Percentiles rank a stretch among this genome's conserved stretches.
Conservation (phyloP, 2,888 invertebrate genomes). For the Trilocha varians region DNA sequence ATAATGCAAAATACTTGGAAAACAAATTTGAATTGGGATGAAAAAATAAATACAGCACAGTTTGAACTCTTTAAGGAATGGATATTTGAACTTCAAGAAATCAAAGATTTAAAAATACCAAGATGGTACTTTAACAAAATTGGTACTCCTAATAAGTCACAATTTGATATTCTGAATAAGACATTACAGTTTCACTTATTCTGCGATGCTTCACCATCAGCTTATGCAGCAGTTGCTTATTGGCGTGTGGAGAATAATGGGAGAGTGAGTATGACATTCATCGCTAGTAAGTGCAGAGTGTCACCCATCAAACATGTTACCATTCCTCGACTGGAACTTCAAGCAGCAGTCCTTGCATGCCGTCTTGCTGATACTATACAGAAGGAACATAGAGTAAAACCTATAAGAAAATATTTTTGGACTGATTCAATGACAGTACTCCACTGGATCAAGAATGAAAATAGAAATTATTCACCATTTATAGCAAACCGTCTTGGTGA, state of each 20-base stretch:
- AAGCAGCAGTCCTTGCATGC: conserved; percentile 9
- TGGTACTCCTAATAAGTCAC: no score
- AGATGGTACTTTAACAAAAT: no score
- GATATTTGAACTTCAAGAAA: conserved; percentile 6
- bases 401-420: conserved; percentile 6
- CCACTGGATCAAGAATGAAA: conserved; percentile 17
- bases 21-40: conserved; percentile 12
- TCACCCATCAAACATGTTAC: conserved; percentile 8
- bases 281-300: conserved; percentile 7
- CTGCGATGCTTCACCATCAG: conserved; percentile 6
- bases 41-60: conserved; percentile 2
- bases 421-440: no score
- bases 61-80: conserved; percentile 6
- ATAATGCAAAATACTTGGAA: conserved; percentile 16
- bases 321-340: conserved; percentile 11
- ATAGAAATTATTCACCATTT: conserved; percentile 16
- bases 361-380: conserved; percentile 6
- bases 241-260: conserved; percentile 5
- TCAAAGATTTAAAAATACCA: conserved; percentile 4
- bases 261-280: conserved; percentile 1
- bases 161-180: no score
- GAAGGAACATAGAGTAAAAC: conserved; percentile 3
- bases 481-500: conserved; percentile 17
- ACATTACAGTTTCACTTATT: conserved; percentile 7
- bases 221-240: conserved; percentile 7